These are phyloP conservation scores for Megaceryle torquata DNA, from an alignment of 2,113 vertebrate genomes.

Conservation along the genomic window DNA sequence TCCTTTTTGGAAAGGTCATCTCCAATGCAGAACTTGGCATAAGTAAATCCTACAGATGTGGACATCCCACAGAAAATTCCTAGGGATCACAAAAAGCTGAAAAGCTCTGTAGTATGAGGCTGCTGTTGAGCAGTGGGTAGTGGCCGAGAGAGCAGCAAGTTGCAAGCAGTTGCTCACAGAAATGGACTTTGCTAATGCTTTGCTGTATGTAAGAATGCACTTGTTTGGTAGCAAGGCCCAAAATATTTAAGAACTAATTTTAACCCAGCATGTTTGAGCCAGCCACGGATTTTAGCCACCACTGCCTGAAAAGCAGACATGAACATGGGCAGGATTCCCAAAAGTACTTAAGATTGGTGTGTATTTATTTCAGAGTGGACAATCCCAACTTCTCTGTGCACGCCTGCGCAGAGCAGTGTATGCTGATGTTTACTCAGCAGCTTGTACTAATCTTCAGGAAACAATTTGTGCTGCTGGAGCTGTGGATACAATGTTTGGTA, in stretches of 20 bases:
- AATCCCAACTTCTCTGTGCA: background rate
- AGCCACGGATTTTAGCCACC: background rate
- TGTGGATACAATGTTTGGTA: background rate
- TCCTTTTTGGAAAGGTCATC: background rate
- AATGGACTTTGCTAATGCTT: background rate
- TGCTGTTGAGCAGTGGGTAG: background rate
- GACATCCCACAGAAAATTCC: background rate
- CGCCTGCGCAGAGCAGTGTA: fast-evolving
- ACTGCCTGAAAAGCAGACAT: background rate
- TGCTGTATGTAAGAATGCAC: background rate
- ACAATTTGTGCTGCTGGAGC: background rate
- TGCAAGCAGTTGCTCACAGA: background rate
- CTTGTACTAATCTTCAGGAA: background rate
- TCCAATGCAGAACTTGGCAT: background rate
- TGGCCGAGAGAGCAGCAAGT: background rate
- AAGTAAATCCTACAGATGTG: background rate
- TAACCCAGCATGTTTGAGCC: background rate
- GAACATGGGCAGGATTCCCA: background rate
- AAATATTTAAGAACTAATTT: background rate
- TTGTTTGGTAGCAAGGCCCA: background rate
- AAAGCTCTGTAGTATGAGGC: background rate
- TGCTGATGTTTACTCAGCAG: background rate
- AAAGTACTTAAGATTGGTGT: background rate
- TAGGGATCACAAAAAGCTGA: background rate
- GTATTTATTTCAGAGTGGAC: background rate